Base-by-base conservation (phyloP, 2,113 vertebrate species). In the Scolopax mira region DNA sequence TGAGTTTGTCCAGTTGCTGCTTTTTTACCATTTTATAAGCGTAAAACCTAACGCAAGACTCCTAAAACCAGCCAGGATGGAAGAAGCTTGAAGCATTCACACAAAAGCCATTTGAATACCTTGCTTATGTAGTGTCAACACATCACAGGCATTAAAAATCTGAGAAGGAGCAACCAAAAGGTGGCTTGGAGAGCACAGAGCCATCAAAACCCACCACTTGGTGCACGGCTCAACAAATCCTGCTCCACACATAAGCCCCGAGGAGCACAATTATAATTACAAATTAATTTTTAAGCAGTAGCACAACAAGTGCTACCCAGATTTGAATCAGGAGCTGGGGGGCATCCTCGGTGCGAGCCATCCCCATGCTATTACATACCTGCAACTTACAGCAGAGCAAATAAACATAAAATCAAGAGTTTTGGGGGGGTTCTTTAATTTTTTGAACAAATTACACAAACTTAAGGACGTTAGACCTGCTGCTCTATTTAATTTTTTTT, bases 201-300 rank as follows among this genome's bases (percentile, higher is more conserved):
- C 42, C 77, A 69, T 11, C 42, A 25, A 23, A 81, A 30, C 2
- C 7, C 31, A 21, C 46, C 24, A 33, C 57, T 33, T 22, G 69
- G 42, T 19, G 33, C 58, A 39, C 4, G 1, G 8, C 3, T 37
- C 4, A 18, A 37, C 8, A 66, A 70, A 37, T 9, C 46, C 65
- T 6, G 1, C 55, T 24, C 51, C 16, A 21, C 22, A 21, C 4
- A 9, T 0, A 0, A 17, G 2, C 11, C 23, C 22, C 10, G 19
- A 23, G 33, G 51, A n/a, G 9, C 21, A 8, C 9, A 21, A 52
- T 6, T 22, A 42, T 74, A 30, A 58, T 28, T 39, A 74, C 2
- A 1, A 35, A 23, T 3, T n/a, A 3, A 16, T 41, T 44, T 31
- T 17, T 12, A 39, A 66, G 61, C n/a, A 70, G 73, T 2, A 55